These are phyloP conservation scores for Eulimnadia texana DNA, from an alignment of 1,140 invertebrate genomes.

Conservation along the genomic window DNA sequence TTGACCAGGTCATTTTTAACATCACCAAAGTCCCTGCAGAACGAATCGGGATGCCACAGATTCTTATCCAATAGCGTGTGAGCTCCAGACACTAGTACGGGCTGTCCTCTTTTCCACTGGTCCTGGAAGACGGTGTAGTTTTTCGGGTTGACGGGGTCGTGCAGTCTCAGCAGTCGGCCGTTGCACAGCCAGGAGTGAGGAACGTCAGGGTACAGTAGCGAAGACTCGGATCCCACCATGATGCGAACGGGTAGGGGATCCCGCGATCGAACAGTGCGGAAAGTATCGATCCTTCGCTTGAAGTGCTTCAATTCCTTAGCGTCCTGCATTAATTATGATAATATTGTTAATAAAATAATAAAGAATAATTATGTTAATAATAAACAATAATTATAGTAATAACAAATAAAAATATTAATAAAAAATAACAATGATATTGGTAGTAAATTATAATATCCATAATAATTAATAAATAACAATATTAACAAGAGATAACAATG, in stretches of 20 bases:
- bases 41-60: constrained; percentile 82
- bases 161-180: constrained; percentile 70
- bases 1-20: constrained; percentile 84
- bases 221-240: constrained; percentile 74
- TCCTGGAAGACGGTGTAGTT: constrained; percentile 82
- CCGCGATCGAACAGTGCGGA: constrained; percentile 14
- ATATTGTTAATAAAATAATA: too few species aligned
- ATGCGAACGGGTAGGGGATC: constrained; percentile 52
- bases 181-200: constrained; percentile 58
- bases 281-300: constrained; percentile 38
- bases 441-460: too few species aligned
- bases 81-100: constrained; percentile 84
- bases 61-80: constrained; percentile 55
- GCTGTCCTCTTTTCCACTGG: constrained; percentile 89
- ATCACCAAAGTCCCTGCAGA: constrained; percentile 78
- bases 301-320: constrained; percentile 50
- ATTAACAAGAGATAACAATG: too few species aligned
- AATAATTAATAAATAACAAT: too few species aligned
- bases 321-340: constrained; percentile 26
- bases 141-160: constrained; percentile 60
- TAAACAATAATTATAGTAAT: too few species aligned
- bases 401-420: too few species aligned
- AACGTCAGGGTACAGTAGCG: constrained; percentile 40
- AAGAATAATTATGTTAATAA: too few species aligned
- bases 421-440: too few species aligned